These are phyloP conservation scores for Drosophila stalkeri DNA, from an alignment of 2,888 invertebrate species.

Conservation along the genomic window DNA sequence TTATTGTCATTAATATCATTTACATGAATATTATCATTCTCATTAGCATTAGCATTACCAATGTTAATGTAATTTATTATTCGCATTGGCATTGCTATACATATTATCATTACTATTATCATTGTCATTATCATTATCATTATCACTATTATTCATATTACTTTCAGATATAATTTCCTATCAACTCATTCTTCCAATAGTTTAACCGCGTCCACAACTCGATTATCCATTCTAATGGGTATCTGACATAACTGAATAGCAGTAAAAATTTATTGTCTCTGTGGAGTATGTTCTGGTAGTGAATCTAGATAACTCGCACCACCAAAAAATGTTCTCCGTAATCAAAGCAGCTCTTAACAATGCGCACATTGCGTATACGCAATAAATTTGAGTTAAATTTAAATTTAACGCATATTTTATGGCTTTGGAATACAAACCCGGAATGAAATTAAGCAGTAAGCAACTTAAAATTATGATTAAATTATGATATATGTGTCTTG, in stretches of 20 bases:
- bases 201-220: not conserved
- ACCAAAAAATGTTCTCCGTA: not conserved
- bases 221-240: not conserved
- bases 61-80: not conserved
- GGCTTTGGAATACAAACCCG: constrained; percentile 1
- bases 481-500: constrained; percentile 11
- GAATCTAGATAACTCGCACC: constrained; percentile 1
- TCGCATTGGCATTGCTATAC: too few relatives aligned
- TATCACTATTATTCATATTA: not conserved
- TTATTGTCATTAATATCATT: not conserved
- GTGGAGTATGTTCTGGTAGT: constrained; percentile 6
- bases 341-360: constrained; percentile 5
- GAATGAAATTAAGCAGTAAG: constrained; percentile 3
- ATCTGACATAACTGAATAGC: not conserved
- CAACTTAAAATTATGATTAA: constrained; percentile 7
- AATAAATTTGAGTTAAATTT: constrained; percentile 20
- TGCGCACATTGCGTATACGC: constrained; percentile 41
- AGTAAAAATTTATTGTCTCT: constrained; percentile 10
- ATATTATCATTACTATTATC: not conserved
- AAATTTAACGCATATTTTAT: constrained; percentile 21
- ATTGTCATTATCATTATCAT: not conserved
- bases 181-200: too few relatives aligned
- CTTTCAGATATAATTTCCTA: not conserved
- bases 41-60: not conserved
- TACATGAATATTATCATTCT: not conserved